Conservation (phyloP, 2,797 vertebrate species). For the Trichosurus vulpecula region DNA sequence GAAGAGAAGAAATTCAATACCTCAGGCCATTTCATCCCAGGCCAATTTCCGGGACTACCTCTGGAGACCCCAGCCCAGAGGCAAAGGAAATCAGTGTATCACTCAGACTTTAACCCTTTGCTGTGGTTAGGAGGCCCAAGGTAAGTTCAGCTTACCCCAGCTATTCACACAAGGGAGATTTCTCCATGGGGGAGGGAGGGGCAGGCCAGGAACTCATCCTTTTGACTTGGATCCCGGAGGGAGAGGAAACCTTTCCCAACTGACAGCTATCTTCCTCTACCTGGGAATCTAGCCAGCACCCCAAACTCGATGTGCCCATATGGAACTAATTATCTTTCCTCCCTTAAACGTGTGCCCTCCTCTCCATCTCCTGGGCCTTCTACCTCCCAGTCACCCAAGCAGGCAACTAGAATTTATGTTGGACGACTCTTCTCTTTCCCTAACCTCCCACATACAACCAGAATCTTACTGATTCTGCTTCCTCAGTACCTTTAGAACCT, state of each 20-base stretch:
- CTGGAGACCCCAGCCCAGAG: neutral
- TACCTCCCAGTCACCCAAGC: neutral
- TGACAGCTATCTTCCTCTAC: neutral
- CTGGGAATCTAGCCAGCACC: neutral
- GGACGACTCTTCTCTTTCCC: neutral
- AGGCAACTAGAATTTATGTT: neutral
- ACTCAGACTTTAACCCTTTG: neutral
- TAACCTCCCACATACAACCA: neutral
- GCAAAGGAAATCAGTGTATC: conserved; percentile 37
- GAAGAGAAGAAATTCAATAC: neutral
- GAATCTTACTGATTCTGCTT: neutral
- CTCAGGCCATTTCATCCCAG: neutral
- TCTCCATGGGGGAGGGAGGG: neutral
- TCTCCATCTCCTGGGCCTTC: neutral
- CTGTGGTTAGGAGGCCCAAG: neutral
- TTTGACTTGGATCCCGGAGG: neutral
- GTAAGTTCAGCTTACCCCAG: neutral
- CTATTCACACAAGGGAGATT: neutral
- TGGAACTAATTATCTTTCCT: neutral
- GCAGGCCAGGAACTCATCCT: neutral
- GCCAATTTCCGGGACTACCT: neutral
- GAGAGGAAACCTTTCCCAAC: neutral
- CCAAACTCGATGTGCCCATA: neutral
- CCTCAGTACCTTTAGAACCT: neutral
- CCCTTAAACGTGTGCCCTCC: neutral